Base-by-base conservation (phyloP, 2,797 vertebrate species). In the Anisognathus igniventris region DNA sequence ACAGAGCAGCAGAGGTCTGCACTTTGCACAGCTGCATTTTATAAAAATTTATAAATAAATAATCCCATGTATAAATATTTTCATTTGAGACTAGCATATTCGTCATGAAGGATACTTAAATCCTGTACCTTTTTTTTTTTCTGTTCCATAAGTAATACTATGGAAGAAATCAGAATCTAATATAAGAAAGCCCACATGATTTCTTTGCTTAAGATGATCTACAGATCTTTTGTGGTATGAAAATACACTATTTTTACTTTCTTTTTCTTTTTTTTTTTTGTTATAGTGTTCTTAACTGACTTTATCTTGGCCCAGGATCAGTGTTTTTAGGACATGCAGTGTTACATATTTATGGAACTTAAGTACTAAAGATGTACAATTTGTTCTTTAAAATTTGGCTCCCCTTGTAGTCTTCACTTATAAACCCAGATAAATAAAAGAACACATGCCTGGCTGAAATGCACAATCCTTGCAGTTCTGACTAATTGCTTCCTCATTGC, bases 361-460 rank as follows among this genome's bases (percentile, higher is more conserved):
- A 71, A 88, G 48, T 84, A 91, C 72, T 91, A 50, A 89, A 84
- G 74, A 91, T 66, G 74, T 92, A 95, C 92, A 91, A 51, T 77
- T 94, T 93, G 90, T 96, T 95, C 96, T 86, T 91, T 94, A 93
- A 42, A 78, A 67, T 93, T 93, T 93, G 74, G 62, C 79, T 90
- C 0, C 39, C 35, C 31, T 95, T 86, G 19, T 80, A 64, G 35
- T 65, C 50, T 94, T 80, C 61, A 66, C 48, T 93, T 94, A 71
- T 45, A 90, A 86, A 86, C 51, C 30, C 67, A 90, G 35, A 82
- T 18, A 85, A 92, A 91, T 86, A 88, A 74, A 91, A 71, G 82
- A 95, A 61, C 79, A 94, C 47, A 56, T 74, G 73, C 66, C 75
- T 95, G 65, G 65, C 48, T 90, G 73, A 88, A 92, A 92, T 85